Evolutionary conservation across 2,888 invertebrate genomes (phyloP).

Genomic region (Yponomeuta cagnagella): DNA sequence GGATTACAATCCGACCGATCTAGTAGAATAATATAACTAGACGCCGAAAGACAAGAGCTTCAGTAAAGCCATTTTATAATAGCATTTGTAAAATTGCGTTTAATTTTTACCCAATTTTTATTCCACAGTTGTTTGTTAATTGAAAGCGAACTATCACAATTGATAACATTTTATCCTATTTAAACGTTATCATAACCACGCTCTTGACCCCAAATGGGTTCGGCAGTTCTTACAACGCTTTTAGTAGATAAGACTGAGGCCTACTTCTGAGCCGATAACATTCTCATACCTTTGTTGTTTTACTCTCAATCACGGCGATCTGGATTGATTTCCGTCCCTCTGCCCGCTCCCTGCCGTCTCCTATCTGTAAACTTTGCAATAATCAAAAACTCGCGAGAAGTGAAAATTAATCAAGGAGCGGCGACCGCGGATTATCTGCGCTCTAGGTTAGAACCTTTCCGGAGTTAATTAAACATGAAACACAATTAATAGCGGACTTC

Average conservation of each 20-base stretch:
- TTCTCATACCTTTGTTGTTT: background rate
- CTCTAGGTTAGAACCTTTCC: conserved; percentile 33
- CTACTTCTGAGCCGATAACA: background rate
- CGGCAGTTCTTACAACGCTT: background rate
- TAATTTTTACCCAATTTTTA: no score
- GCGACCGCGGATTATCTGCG: conserved; percentile 51
- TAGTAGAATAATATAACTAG: no score
- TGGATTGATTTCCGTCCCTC: background rate
- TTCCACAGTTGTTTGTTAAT: no score
- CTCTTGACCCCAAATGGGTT: no score
- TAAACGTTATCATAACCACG: no score
- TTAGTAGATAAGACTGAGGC: background rate
- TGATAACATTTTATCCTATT: no score
- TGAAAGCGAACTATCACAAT: no score
- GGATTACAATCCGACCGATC: no score
- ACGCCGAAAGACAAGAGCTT: no score
- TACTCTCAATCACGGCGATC: background rate
- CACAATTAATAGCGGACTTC: conserved; percentile 71
- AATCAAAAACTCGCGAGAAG: conserved; percentile 42
- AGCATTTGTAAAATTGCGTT: no score
- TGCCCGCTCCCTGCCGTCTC: conserved; percentile 17
- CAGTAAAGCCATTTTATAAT: no score
- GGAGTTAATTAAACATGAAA: conserved; percentile 75
- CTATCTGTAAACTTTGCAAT: conserved; percentile 37
- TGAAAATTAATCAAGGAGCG: conserved; percentile 38